These are phyloP conservation scores for Gobionotothen gibberifrons DNA, from an alignment of 2,797 vertebrate species.

Conservation along the genomic window DNA sequence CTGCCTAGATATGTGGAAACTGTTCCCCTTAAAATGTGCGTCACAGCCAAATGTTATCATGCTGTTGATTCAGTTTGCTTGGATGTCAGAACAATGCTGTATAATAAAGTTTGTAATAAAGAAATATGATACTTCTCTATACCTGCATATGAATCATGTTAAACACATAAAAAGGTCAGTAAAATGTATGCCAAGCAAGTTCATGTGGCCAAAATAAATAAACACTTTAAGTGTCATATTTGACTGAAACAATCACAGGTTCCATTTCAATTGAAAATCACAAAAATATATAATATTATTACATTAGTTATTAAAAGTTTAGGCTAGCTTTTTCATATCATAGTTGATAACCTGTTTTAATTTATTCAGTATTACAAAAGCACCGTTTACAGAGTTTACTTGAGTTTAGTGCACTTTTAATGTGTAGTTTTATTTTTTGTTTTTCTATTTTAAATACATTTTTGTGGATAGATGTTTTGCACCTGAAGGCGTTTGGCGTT, in stretches of 20 bases:
- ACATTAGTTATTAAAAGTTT: background rate
- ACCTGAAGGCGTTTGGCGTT: background rate
- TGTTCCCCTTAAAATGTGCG: background rate
- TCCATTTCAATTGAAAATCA: background rate
- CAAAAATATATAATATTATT: too few relatives aligned
- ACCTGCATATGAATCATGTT: background rate
- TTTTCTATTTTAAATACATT: background rate
- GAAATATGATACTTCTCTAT: background rate
- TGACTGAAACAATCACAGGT: background rate
- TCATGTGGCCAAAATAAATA: background rate
- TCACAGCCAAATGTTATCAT: background rate
- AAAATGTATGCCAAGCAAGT: background rate
- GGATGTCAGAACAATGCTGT: background rate
- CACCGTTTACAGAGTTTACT: background rate
- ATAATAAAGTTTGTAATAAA: background rate
- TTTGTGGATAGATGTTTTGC: background rate
- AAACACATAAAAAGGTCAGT: background rate
- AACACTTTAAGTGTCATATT: background rate
- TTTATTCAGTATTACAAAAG: background rate
- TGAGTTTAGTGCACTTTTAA: background rate
- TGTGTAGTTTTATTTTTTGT: background rate
- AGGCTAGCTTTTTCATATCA: background rate
- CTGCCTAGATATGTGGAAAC: background rate
- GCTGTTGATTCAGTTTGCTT: background rate
- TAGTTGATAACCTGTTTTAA: background rate